Base-by-base conservation (phyloP, 1,140 invertebrate species). In the Drosophila insularis region DNA sequence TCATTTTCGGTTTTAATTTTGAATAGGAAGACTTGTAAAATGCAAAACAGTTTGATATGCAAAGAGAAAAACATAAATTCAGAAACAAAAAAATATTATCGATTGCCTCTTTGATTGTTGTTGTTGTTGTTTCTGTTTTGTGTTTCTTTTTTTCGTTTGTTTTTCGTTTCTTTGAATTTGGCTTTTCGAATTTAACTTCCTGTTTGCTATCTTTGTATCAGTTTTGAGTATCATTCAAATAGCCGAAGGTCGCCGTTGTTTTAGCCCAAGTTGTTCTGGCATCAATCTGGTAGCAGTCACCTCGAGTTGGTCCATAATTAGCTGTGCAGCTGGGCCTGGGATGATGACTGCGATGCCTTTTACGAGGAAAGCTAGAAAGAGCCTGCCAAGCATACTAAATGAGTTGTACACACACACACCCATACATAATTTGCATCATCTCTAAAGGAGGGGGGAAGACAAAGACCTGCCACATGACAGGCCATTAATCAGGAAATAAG, bases 221-320 rank as follows among this genome's bases (percentile, higher is more conserved):
- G 50, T 23, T 78, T 80, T 35, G 70, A 85, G 74, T 79, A 79
- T 70, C 62, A 74, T 79, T 84, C 74, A 86, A 78, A 23, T 19
- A 59, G 11, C 80, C 80, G 82, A 86, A 86, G 82, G 82, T 80
- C 82, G 56, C 56, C 46, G 32, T 50, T 50, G 43, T 21, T 50
- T 50, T 21, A 50, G 43, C 14, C 21, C 3, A 50, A 50, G 43
- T 21, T 19, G 43, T 50, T 50, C 43, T 50, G 43, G 43, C 19
- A 21, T 50, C 43, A 21, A 21, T 50, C 43, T 50, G 43, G 43
- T 50, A 50, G 43, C 7, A 68, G 63, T 68, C 68, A 66, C 78
- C 78, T 75, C 53, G 67, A 76, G 66, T 62, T 86, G 82, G 75
- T 76, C 82, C 82, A 82, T 86, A 86, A 87, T 89, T 77, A 87